A percentile compares a stretch with the other conserved stretches of the same genome.
Evolutionary conservation across 2,113 vertebrate species (phyloP).

Genomic region (Halichoerus grypus): DNA sequence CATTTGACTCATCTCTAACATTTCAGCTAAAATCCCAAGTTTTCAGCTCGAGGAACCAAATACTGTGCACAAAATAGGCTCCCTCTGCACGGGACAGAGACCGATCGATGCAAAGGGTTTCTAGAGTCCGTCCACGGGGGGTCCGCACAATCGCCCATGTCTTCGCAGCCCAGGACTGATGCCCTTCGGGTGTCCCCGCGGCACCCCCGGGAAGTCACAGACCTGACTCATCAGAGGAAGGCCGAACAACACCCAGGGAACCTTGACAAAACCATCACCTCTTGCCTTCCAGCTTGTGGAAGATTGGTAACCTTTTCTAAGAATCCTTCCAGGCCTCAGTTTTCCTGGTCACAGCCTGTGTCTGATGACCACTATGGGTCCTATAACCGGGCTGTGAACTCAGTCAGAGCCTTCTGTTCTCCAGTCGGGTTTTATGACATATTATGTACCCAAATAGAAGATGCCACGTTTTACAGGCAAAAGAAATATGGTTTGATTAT

Average conservation of each 20-base stretch:
- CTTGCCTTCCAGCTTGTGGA: neutral
- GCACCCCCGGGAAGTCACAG: neutral
- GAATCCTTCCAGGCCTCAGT: neutral
- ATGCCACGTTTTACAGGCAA: neutral
- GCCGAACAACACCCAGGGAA: neutral
- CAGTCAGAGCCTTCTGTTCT: neutral
- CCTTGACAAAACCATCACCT: neutral
- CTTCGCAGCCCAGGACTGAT: neutral
- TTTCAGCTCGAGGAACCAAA: neutral
- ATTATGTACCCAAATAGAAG: neutral
- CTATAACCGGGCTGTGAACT: neutral
- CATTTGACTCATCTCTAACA: neutral
- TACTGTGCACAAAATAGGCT: neutral
- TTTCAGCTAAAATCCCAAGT: neutral
- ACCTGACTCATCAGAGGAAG: neutral
- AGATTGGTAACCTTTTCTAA: neutral
- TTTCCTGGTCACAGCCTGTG: neutral
- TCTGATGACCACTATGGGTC: too few relatives aligned
- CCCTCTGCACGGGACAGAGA: neutral
- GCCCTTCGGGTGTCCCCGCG: neutral
- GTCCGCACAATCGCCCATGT: too few relatives aligned
- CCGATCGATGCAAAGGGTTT: rapidly evolving
- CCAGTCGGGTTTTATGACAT: rapidly evolving
- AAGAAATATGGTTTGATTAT: neutral
- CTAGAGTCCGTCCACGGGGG: neutral